A percentile compares a stretch with the other conserved stretches of the same genome.
Evolutionary conservation across 2,888 invertebrate species (phyloP).

Genomic region (Oscheius sp.): DNA sequence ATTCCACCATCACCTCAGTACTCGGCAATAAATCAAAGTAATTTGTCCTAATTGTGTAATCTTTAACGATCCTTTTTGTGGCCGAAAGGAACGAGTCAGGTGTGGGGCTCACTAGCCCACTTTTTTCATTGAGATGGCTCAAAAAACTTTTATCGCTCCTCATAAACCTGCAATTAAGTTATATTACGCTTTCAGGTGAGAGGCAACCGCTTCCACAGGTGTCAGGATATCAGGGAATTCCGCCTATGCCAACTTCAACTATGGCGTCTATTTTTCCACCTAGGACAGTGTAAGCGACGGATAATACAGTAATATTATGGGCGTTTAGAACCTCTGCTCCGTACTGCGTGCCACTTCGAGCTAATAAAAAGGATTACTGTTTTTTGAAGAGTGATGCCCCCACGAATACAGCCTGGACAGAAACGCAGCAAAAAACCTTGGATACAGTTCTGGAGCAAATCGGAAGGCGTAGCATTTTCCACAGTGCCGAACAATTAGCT

Average conservation of each 20-base stretch:
- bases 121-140: background rate
- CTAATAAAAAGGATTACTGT: conserved; percentile 1
- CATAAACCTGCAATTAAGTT: background rate
- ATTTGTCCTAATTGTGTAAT: conserved; percentile 23
- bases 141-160: background rate
- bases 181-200: conserved; percentile 18
- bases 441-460: conserved; percentile 28
- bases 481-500: conserved; percentile 55
- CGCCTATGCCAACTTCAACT: conserved; percentile 1
- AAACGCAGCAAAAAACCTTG: conserved; percentile 10
- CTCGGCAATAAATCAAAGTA: background rate
- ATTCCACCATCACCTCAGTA: too few relatives aligned
- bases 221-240: background rate
- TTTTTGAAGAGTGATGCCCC: background rate
- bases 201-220: background rate
- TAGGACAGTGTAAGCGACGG: background rate
- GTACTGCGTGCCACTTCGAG: conserved; percentile 22
- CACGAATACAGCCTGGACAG: background rate
- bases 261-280: conserved; percentile 18
- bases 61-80: conserved; percentile 8
- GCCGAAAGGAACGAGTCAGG: conserved; percentile 13
- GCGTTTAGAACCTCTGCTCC: background rate
- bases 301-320: too few relatives aligned
- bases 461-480: conserved; percentile 49
- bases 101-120: background rate